Conservation (phyloP, 2,888 invertebrate genomes). For the Microplitis manilae region DNA sequence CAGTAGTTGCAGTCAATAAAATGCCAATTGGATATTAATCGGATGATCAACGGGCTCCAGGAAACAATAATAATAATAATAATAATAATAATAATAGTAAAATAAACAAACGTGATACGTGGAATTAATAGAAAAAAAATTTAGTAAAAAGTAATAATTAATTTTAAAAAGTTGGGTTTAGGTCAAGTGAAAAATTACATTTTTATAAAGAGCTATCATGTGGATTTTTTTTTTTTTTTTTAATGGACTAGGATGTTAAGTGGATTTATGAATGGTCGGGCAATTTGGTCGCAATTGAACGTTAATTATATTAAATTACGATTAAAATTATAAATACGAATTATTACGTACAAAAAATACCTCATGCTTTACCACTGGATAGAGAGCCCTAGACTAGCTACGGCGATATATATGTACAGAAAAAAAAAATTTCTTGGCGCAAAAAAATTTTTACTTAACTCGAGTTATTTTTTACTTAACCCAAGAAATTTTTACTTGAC, state of each 20-base stretch:
- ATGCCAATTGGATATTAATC: slow-evolving; percentile 60
- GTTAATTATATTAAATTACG: slow-evolving; percentile 67
- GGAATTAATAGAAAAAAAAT: slow-evolving; percentile 25
- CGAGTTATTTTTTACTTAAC: too few relatives aligned
- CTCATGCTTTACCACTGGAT: slow-evolving; percentile 71
- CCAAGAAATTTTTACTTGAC: too few relatives aligned
- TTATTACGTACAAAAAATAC: slow-evolving; percentile 69
- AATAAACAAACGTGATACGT: slow-evolving; percentile 26
- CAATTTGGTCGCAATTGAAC: slow-evolving; percentile 58
- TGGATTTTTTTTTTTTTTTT: slow-evolving; percentile 7
- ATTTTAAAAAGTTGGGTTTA: background rate
- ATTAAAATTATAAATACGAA: slow-evolving; percentile 67
- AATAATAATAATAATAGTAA: background rate
- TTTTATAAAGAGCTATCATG: background rate
- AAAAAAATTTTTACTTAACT: too few relatives aligned
- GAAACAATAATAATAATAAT: background rate
- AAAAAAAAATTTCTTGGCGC: too few relatives aligned
- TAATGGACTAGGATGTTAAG: slow-evolving; percentile 8
- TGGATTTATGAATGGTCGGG: slow-evolving; percentile 24
- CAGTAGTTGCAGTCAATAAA: slow-evolving; percentile 62
- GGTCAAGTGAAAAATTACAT: slow-evolving; percentile 5
- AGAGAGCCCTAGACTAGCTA: slow-evolving; percentile 70
- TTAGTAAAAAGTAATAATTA: slow-evolving; percentile 8
- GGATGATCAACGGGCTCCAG: slow-evolving; percentile 45
- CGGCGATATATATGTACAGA: slow-evolving; percentile 57